Evolutionary conservation across 2,797 vertebrate species (phyloP), one percentile per base, ranked within the genome.

Genomic region (Labeo calbasu): DNA sequence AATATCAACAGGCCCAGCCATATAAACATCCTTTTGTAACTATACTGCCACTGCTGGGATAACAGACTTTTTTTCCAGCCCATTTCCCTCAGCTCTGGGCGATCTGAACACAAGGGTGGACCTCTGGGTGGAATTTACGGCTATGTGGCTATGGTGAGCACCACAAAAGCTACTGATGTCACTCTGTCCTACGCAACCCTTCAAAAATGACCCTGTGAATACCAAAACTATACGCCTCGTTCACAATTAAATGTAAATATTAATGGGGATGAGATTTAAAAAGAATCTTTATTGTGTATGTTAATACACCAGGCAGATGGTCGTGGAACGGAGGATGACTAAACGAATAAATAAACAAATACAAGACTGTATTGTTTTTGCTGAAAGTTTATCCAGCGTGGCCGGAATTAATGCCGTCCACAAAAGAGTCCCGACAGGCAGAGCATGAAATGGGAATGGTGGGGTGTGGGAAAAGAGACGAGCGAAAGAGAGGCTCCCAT

Each of bases 371-470:
- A 95, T 92, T 89, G 84, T 94, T 93, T 92, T 86, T 91, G 91
- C 69, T 46, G 76, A 92, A 95, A 94, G 92, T 95, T 85, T 94
- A 93, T 94, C 92, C 92, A 94, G 92, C 94, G 93, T 94, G 94
- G 94, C 84, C 57, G 93, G 92, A 94, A 94, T 94, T 94, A 94
- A 93, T 92, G 92, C 88, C 89, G 91, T 48, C 81, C 68, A 93
- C 94, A 94, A 92, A 95, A 85, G 84, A 86, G 86, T 83, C 92
- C 92, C 93, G 91, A 93, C 94, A 96, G 95, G 93, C 95, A 92
- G 94, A 92, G 92, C 93, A 93, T 95, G 94, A 96, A 96, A 96
- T 95, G 93, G 94, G 95, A 96, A 95, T 94, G 92, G 93, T 94
- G 93, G 79, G 79, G 81, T 86, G 84, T 87, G 82, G 83, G 83